A percentile compares a stretch with the other conserved stretches of the same genome.
Conservation (phyloP, 30 jellyfish, hydroid and myxozoan genomes). For the Aurelia aurita region DNA sequence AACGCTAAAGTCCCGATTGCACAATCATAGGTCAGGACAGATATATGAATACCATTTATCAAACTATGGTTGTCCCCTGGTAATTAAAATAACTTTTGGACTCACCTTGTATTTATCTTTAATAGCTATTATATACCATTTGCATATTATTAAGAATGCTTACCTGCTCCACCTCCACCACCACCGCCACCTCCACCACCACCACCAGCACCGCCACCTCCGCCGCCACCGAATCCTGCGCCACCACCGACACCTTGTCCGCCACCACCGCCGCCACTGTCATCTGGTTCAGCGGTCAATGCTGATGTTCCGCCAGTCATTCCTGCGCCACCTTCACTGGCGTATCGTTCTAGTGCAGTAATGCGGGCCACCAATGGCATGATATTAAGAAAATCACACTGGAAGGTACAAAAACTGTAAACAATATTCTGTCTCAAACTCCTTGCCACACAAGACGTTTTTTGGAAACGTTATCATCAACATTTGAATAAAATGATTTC, state of each 20-base stretch:
- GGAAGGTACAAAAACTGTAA: not conserved
- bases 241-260: conserved; percentile 93
- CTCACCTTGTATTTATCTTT: no score
- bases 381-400: conserved; percentile 96
- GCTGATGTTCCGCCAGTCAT: conserved; percentile 93
- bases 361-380: conserved; percentile 99
- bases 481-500: no score
- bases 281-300: conserved; percentile 40
- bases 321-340: conserved; percentile 99
- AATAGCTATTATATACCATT: no score
- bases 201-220: conserved; percentile 98
- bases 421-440: no score
- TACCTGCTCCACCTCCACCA: conserved; percentile 55
- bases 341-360: conserved; percentile 97
- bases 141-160: not conserved
- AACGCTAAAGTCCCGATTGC: no score
- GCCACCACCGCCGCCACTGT: conserved; percentile 87
- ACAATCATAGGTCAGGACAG: no score
- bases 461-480: not conserved
- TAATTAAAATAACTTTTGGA: not conserved
- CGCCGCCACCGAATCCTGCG: conserved; percentile 96
- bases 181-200: conserved; percentile 87
- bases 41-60: no score
- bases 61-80: no score
- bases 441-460: no score